Percentiles rank a stretch among this genome's conserved stretches.
Conservation (phyloP, 2,888 invertebrate species). For the Heliothis peltigera region DNA sequence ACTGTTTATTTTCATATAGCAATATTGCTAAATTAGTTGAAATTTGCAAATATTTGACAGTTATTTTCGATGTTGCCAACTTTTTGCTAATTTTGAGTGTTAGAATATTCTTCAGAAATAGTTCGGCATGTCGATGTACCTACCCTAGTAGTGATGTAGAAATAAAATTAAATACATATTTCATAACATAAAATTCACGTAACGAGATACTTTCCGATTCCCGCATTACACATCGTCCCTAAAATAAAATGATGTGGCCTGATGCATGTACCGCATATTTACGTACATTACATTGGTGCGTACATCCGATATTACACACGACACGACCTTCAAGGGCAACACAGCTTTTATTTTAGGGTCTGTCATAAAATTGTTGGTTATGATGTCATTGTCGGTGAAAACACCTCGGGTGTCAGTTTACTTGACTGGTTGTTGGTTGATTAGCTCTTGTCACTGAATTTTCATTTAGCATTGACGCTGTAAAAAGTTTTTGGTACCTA, state of each 20-base stretch:
- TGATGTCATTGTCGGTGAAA: slow-evolving; percentile 44
- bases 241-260: slow-evolving; percentile 29
- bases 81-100: too few relatives aligned
- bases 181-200: too few relatives aligned
- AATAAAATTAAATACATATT: too few relatives aligned
- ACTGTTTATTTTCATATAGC: too few relatives aligned
- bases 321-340: slow-evolving; percentile 52
- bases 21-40: too few relatives aligned
- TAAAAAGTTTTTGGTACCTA: too few relatives aligned
- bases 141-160: too few relatives aligned
- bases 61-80: too few relatives aligned
- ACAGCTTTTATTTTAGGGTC: slow-evolving; percentile 58
- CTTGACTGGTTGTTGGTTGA: slow-evolving; percentile 25
- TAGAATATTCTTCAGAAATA: too few relatives aligned
- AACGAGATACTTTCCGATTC: neutral
- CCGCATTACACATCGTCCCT: slow-evolving; percentile 24
- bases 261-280: slow-evolving; percentile 26
- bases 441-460: neutral
- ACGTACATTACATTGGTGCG: slow-evolving; percentile 19
- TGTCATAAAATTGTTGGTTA: slow-evolving; percentile 35
- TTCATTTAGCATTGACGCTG: neutral
- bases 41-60: too few relatives aligned
- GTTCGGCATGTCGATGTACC: too few relatives aligned
- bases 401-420: slow-evolving; percentile 43
- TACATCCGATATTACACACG: slow-evolving; percentile 41